Conservation (phyloP, 2,113 vertebrate species). For the Solea solea region DNA sequence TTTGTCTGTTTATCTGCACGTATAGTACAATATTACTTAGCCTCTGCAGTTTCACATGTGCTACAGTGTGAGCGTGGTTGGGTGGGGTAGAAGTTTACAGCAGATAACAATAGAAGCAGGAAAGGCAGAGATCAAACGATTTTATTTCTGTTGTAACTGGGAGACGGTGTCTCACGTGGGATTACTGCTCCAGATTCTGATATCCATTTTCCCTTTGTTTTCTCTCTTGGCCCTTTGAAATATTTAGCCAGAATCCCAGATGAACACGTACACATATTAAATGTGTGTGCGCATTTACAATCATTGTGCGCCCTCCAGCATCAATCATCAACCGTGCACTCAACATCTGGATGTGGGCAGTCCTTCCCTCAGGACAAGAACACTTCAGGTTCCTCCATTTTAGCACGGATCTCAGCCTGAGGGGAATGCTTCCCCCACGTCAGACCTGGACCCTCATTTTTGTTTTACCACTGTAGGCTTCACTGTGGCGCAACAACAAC, state of each 20-base stretch:
- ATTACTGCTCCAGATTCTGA: constrained; percentile 76
- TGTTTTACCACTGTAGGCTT: constrained; percentile 28
- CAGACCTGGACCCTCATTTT: constrained; percentile 21
- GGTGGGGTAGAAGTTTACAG: constrained; percentile 48
- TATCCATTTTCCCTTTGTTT: constrained; percentile 75
- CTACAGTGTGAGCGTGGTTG: constrained; percentile 17
- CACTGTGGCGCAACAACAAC: constrained; percentile 21
- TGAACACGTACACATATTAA: constrained; percentile 47
- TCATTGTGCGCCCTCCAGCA: constrained; percentile 36
- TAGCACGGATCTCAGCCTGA: constrained; percentile 31
- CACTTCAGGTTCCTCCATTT: constrained; percentile 52
- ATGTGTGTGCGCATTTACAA: constrained; percentile 13
- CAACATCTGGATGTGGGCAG: constrained; percentile 68
- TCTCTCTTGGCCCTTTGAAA: constrained; percentile 76
- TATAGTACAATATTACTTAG: constrained; percentile 30
- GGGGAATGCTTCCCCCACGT: constrained; percentile 27
- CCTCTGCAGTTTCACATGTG: constrained; percentile 31
- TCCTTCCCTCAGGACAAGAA: constrained; percentile 49
- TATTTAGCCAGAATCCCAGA: constrained; percentile 69
- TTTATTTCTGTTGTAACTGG: constrained; percentile 76
- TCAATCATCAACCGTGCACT: constrained; percentile 51
- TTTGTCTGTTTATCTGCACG: constrained; percentile 48
- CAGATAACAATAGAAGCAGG: constrained; percentile 67
- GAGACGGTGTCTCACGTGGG: constrained; percentile 68
- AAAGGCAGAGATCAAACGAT: constrained; percentile 76